phyloP scores from a whole-genome alignment of 2,113 vertebrate genomes.

The Ursus arctos region DNA sequence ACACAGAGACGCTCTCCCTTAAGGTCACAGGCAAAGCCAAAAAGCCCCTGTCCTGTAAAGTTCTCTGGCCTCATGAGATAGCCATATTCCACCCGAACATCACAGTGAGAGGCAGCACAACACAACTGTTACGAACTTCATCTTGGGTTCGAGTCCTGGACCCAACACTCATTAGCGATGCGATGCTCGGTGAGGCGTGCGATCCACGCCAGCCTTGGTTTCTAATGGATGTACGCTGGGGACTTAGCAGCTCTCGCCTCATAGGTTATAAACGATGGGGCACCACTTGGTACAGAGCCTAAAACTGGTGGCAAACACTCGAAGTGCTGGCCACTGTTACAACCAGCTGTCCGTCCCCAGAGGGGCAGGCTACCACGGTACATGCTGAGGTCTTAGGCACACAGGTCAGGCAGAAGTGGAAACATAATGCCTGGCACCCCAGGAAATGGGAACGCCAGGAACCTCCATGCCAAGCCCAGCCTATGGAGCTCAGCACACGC shows the following conservation, averaged over 20 bases:
- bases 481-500: neutral
- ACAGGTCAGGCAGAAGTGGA: too few relatives aligned
- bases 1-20: neutral
- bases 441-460: fast-evolving
- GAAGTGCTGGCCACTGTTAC: neutral
- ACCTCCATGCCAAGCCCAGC: fast-evolving
- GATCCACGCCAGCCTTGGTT: fast-evolving
- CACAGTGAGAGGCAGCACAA: fast-evolving
- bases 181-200: neutral
- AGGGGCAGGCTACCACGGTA: neutral
- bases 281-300: neutral
- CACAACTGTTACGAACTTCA: neutral
- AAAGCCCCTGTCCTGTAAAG: neutral
- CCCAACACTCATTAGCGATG: fast-evolving
- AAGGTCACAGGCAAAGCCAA: neutral
- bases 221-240: fast-evolving
- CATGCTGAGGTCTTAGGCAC: neutral
- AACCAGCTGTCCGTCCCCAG: neutral
- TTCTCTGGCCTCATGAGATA: neutral
- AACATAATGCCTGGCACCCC: neutral
- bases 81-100: neutral
- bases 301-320: neutral
- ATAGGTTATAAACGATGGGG: neutral
- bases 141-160: neutral
- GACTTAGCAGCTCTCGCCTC: neutral